Evolutionary conservation across 2,888 invertebrate genomes (phyloP), one percentile per base, ranked within the genome.

Genomic region (Eupithecia pulchellata): DNA sequence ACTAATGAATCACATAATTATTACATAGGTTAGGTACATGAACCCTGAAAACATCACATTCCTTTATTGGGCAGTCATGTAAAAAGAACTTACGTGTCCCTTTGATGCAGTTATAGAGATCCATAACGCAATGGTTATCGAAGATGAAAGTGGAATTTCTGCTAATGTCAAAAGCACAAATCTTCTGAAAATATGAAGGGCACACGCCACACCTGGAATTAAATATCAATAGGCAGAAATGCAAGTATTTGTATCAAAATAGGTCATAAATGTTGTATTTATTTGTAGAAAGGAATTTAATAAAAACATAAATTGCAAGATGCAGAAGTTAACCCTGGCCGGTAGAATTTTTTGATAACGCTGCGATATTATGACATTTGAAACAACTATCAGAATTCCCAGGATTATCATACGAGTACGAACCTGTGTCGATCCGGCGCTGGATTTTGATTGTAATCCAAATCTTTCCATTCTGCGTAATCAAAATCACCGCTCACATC

Each of bases 121-220:
- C 92, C 93, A 94, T 92, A 57, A 93, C 63, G 75, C 93, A 93
- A 76, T 91, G 88, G 73, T 93, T 94, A 81, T 94, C 93, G 75
- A 93, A 93, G 76, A 93, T 89, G 71, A 71, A 87, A 0, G 93
- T 92, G 0, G 81, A 42, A 66, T 90, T 89, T 3, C 82, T 78
- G 4, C 1, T 3, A 2, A 79, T 75, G 75, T 92, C 84, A 71
- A 91, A 89, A 1, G 86, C 93, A 75, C 93, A 94, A 52, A 92
- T 83, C 81, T 93, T 93, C 79, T 91, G 89, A 39, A 89, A 88
- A 73, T 93, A 93, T 34, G 91, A 91, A 14, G 93, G 93, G 73
- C 93, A 94, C 14, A 92, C 81, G 32, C 93, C 93, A 80, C 93
- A 93, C 77, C 93, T 93, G 79, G 34, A 77, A 70, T 52, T 2